These are phyloP conservation scores for Dendrolimus kikuchii DNA, from an alignment of 1,140 invertebrate genomes.

Conservation along the genomic window DNA sequence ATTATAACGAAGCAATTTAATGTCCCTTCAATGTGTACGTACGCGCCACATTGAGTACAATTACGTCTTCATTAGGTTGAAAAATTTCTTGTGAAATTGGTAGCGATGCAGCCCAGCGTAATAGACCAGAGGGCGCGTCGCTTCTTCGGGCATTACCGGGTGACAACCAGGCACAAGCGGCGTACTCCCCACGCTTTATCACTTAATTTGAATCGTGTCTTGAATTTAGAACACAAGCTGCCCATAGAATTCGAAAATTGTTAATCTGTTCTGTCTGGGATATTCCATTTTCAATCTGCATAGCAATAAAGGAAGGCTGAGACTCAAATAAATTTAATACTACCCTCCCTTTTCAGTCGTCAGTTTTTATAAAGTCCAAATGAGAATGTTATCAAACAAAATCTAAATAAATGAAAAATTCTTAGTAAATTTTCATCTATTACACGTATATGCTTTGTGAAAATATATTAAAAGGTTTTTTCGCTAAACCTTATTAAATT, in stretches of 20 bases:
- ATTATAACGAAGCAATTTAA: constrained; percentile 3
- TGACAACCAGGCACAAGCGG: constrained; percentile 42
- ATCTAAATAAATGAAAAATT: constrained; percentile 10
- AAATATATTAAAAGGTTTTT: background rate
- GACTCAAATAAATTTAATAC: constrained; percentile 21
- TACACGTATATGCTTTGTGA: constrained; percentile 6
- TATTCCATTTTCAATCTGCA: constrained; percentile 19
- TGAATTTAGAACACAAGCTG: constrained; percentile 37
- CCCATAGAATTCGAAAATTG: constrained; percentile 24
- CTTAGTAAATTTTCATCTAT: constrained; percentile 5
- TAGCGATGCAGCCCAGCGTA: constrained; percentile 14
- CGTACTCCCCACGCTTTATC: constrained; percentile 49
- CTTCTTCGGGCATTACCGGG: constrained; percentile 34
- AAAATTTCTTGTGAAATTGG: constrained; percentile 16
- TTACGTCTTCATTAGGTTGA: constrained; percentile 13
- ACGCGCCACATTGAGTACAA: constrained; percentile 3
- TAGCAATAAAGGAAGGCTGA: constrained; percentile 14
- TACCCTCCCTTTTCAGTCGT: constrained; percentile 10
- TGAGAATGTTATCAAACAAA: constrained; percentile 12
- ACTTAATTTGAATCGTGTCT: constrained; percentile 63
- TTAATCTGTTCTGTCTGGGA: constrained; percentile 22
- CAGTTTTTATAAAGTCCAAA: constrained; percentile 16
- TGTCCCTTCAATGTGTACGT: constrained; percentile 1
- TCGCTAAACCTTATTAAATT: background rate
- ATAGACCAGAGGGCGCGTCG: constrained; percentile 16